Evolutionary conservation across 2,888 invertebrate genomes (phyloP), one percentile per base, ranked within the genome.

Genomic region (Erebia aethiops): DNA sequence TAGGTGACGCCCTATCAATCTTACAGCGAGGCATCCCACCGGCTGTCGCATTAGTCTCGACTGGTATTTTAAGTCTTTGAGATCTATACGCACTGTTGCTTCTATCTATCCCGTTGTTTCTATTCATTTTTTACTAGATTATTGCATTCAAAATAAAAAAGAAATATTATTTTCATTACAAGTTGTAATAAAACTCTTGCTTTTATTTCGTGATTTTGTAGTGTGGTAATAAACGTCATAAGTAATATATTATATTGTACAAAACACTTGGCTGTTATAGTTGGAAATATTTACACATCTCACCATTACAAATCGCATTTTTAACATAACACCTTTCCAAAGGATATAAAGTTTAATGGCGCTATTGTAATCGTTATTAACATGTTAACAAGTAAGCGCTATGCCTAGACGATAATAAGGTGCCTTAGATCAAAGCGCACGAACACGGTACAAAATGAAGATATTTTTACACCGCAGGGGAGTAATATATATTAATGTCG

Each of bases 1-100:
- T 88, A 87, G 87, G 87, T 81, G 85, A 88, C 89, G 89, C 85
- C 79, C 85, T 84, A 90, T 92, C 89, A 87, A 91, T 91, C 89
- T 89, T 80, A 66, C 75, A 75, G 81, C 77, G 84, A 80, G 83
- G 81, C 82, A 81, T 81, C 81, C 83, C 62, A 49, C 60, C 66
- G 63, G 60, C 67, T 67, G 54, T 56, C 64, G 51, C 60, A 87
- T 89, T 88, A 89, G 87, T 89, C 86, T 82, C 78, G 74, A 74
- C 46, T 67, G 54, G 70, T 73, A 76, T 71, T 74, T 75, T 72
- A 64, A 56, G 54, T 21, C 11, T 52, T 52, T 52, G 18, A 74
- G 73, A 74, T 74, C 74, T 75, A 74, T 64, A 51, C 35, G 60
- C 35, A 62, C 10, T 18, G 46, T 49, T 43, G 46, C 54, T 26